Evolutionary conservation across 2,888 invertebrate genomes (phyloP), one percentile per base, ranked within the genome.

Genomic region (Drosophila hawaiiensis): DNA sequence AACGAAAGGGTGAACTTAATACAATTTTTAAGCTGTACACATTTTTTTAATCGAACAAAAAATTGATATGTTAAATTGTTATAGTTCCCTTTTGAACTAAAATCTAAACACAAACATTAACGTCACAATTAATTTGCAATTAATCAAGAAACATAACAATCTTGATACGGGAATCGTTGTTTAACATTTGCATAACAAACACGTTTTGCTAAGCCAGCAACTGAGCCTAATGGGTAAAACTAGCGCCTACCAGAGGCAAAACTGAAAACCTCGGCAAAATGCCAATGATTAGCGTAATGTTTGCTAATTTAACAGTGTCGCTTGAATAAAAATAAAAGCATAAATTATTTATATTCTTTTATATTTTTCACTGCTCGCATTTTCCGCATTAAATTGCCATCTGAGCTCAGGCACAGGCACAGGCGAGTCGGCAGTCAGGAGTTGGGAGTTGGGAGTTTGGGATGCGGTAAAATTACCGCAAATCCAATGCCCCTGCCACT

Each of bases 271-370:
- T 10, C n/a, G 16, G 14, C 25, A 39, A 49, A 53, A 35, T 33
- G 49, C 22, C 37, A 49, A 73, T 78, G 75, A 79, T 75, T 70
- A 67, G 79, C 62, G 25, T 69, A 67, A 67, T 78, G 75, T 66
- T 37, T 33, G 63, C 63, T 33, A 56, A 74, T 69, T 74, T 63
- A 37, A 55, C 60, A 65, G 59, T 43, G 53, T 37, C 61, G 53
- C 53, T 37, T 33, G 29, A 59, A 49, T 52, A 53, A 60, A 75
- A 63, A 74, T 60, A 62, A 61, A 67, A 71, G 61, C 75, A 53
- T 60, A 64, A 70, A 79, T 75, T 54, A 70, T 80, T 75, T 55
- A 68, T 64, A 67, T 65, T 25, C 56, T 47, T 29, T 31, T 58
- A 58, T 53, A 65, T 76, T 53, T 37, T 43, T 59, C 10, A 22